A percentile compares a stretch with the other conserved stretches of the same genome.
phyloP scores from a whole-genome alignment of 2,113 vertebrate species.

The Acinonyx jubatus region DNA sequence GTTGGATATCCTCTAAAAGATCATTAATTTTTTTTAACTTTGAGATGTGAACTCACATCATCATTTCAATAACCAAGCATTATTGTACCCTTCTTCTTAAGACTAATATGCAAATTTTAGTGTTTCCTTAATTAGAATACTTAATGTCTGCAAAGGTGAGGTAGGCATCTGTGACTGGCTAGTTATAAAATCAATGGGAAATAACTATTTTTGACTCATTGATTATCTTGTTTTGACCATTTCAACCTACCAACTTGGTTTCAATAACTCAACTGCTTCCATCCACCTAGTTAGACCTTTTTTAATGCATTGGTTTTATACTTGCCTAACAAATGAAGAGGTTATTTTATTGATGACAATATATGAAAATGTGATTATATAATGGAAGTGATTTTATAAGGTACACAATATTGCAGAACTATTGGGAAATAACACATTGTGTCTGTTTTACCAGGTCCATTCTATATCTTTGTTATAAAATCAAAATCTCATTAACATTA shows the following conservation, averaged over 20 bases:
- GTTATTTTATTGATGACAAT: neutral
- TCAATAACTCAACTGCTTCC: neutral
- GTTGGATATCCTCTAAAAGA: neutral
- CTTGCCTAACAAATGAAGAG: neutral
- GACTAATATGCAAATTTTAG: neutral
- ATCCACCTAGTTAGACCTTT: neutral
- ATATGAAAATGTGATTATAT: neutral
- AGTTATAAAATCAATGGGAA: neutral
- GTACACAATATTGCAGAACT: neutral
- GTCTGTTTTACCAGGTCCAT: neutral
- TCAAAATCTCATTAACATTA: neutral
- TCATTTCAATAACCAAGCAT: neutral
- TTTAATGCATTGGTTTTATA: conserved; percentile 5
- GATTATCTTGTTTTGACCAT: neutral
- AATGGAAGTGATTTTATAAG: neutral
- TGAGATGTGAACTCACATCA: neutral
- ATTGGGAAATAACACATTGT: neutral
- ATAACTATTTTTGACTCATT: neutral
- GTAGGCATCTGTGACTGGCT: neutral
- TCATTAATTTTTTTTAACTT: neutral
- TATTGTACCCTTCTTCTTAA: neutral
- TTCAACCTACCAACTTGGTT: neutral
- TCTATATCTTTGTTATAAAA: neutral
- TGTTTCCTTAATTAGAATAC: neutral
- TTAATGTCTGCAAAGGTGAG: neutral